Evolutionary conservation across 2,113 vertebrate species (phyloP), one percentile per base, ranked within the genome.

Genomic region (Scomber japonicus): DNA sequence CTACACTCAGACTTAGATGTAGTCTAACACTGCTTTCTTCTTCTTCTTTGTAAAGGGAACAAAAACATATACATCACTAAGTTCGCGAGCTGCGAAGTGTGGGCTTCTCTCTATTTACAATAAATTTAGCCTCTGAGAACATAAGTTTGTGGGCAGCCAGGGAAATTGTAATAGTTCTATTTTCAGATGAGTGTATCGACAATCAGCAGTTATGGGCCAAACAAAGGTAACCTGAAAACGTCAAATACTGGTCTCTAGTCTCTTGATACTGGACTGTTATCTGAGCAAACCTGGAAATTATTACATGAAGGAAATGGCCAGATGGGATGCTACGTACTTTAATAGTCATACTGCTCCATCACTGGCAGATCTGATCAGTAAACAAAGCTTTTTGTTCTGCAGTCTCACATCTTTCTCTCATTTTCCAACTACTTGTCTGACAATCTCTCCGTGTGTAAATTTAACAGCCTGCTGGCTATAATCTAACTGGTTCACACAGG

Each of bases 161-260:
- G 14, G 50, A 65, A 50, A 46, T 54, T 55, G 46, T 61, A 48
- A n/a, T 63, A 12, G 21, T n/a, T 49, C 8, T 74, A 61, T 82
- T 72, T 80, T 60, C 21, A 76, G 35, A 40, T 13, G 11, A 75
- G 24, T n/a, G 48, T 24, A 70, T 53, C 2, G 45, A 65, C 4
- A 30, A 5, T 19, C 5, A 21, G 4, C 17, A 44, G 35, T 11
- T 13, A 48, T 67, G 46, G 17, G 24, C 6, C 10, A 19, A 66
- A 31, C 35, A 54, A 15, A 74, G 62, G 40, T 14, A 60, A 8
- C 11, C 19, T 11, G 13, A 45, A 44, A 60, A 40, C 4, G 9
- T 53, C n/a, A 9, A 46, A 31, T 40, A 11, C 1, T 49, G 63
- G 14, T 17, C 15, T 11, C 15, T 11, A 3, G 17, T 35, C 5